Evolutionary conservation across 2,797 vertebrate genomes (phyloP), one percentile per base, ranked within the genome.

Genomic region (Hydrocynus forskahlii): DNA sequence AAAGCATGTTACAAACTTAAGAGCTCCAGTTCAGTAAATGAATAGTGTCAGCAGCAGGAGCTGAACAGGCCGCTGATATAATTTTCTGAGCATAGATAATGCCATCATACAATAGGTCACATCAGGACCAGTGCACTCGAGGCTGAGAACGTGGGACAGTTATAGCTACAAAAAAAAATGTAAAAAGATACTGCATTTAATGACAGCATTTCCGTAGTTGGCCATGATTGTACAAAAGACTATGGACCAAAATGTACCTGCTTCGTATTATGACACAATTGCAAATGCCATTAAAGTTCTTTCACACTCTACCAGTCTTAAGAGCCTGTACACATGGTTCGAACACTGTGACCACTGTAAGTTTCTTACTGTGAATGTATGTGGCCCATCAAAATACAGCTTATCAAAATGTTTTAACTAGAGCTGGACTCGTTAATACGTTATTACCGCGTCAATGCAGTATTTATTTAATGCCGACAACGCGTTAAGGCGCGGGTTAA

Each of bases 121-220:
- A 59, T 40, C 23, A 48, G 67, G 62, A 75, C 52, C 14, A 64
- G 63, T 8, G 29, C 29, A 10, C 45, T 52, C 35, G 35, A 60
- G 48, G 21, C n/a, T 16, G 45, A 52, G 9, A 52, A 21, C 13
- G 5, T 16, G 35, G 29, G 48, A 74, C 50, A 25, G 1, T 64
- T 43, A 59, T n/a, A 67, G 70, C 35, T 74, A 9, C 43, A 29
- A 29, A 59, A 62, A 59, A 62, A 79, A 72, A 63, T 52, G 23
- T 23, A 55, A 73, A 55, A 67, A 75, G 66, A 67, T 10, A 45
- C 66, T 68, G 23, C 38, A 68, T 45, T 48, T 68, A 71, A 68
- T 75, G 63, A 68, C 38, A 35, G 54, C 21, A 74, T 0, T 68
- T 66, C 21, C 52, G 67, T 48, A 74, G 67, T 29, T 81, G 23